Conservation (phyloP, 2,888 invertebrate species). For the Drosophila pseudotalamancana region DNA sequence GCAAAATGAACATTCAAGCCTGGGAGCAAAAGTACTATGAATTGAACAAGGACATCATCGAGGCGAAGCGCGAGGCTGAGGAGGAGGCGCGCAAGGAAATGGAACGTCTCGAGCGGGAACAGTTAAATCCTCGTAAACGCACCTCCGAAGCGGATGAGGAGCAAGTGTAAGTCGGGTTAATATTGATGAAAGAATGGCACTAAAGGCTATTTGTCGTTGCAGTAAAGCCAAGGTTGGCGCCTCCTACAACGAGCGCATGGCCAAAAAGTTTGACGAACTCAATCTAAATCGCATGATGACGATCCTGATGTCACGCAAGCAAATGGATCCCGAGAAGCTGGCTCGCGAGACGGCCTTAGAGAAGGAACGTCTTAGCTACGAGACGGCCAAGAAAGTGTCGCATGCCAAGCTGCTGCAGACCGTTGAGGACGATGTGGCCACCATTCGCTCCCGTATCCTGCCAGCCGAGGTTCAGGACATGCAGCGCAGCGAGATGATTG, state of each 20-base stretch:
- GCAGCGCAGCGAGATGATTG: conserved; percentile 79
- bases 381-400: conserved; percentile 82
- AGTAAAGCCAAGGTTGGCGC: neutral
- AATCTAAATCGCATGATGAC: conserved; percentile 87
- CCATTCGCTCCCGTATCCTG: conserved; percentile 82
- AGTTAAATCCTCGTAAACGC: conserved; percentile 56
- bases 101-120: conserved; percentile 81
- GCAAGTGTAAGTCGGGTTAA: conserved; percentile 37
- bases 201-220: neutral
- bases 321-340: conserved; percentile 83
- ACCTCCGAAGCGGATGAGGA: conserved; percentile 62
- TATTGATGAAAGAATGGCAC: no score
- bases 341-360: conserved; percentile 88
- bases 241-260: conserved; percentile 77
- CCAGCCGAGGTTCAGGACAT: conserved; percentile 84
- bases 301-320: conserved; percentile 83
- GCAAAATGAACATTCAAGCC: conserved; percentile 76
- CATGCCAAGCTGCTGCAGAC: conserved; percentile 63
- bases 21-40: conserved; percentile 88
- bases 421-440: conserved; percentile 79
- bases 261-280: conserved; percentile 86
- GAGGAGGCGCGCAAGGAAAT: conserved; percentile 86
- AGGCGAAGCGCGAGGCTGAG: conserved; percentile 82
- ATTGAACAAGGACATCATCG: conserved; percentile 82
- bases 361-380: conserved; percentile 87